These are phyloP conservation scores for Tenrec ecaudatus DNA, from an alignment of 2,113 vertebrate genomes.

Conservation along the genomic window DNA sequence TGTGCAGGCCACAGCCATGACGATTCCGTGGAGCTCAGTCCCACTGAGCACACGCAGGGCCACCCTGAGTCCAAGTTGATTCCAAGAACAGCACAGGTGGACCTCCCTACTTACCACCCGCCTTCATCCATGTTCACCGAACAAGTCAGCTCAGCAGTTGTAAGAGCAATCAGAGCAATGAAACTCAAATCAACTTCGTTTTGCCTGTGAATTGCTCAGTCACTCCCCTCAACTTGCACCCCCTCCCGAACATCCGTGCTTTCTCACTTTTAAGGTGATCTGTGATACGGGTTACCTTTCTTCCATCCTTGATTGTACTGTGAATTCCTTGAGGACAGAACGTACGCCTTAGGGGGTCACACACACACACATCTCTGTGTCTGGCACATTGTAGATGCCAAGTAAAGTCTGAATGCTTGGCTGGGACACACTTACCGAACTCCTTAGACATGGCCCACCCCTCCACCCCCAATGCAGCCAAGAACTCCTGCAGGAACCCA, in stretches of 20 bases:
- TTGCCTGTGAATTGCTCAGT: neutral
- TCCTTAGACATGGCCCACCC: neutral
- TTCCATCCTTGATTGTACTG: neutral
- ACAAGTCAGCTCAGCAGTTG: neutral
- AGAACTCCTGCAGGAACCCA: neutral
- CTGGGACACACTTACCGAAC: accelerated
- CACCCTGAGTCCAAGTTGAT: neutral
- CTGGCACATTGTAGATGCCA: neutral
- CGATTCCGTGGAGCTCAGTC: neutral
- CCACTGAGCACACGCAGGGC: neutral
- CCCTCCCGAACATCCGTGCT: too few relatives aligned
- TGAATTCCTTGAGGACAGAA: neutral
- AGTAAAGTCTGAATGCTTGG: neutral
- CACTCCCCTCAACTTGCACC: neutral
- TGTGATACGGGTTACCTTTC: neutral
- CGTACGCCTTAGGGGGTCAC: neutral
- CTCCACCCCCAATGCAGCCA: accelerated
- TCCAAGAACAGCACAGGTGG: neutral
- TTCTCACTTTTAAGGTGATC: neutral
- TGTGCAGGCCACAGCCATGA: neutral
- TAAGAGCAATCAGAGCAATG: neutral
- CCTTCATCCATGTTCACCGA: neutral
- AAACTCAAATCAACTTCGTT: too few relatives aligned
- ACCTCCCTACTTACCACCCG: neutral
- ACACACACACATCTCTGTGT: neutral